Conservation (phyloP, 2,797 vertebrate species). For the Semotilus atromaculatus region DNA sequence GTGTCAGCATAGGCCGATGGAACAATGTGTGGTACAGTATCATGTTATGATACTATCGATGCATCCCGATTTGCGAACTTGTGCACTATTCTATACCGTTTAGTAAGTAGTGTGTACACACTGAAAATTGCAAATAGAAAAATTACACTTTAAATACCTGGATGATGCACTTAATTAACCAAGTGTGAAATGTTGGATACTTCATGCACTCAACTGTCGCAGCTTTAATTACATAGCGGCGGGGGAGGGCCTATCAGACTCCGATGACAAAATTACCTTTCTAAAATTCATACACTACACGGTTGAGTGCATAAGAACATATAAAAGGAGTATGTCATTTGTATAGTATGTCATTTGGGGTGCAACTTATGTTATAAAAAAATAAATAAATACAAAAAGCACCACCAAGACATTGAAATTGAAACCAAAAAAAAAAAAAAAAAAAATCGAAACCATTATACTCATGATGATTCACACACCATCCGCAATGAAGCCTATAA, state of each 20-base stretch:
- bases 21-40: background rate
- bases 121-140: background rate
- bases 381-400: background rate
- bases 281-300: background rate
- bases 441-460: conserved; percentile 13
- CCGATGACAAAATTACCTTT: background rate
- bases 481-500: conserved; percentile 39
- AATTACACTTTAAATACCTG: background rate
- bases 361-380: background rate
- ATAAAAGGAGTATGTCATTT: background rate
- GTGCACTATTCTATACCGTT: background rate
- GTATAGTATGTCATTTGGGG: background rate
- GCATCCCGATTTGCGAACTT: background rate
- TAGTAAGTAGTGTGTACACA: too few species aligned
- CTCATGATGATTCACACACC: conserved; percentile 16
- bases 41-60: background rate
- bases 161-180: background rate
- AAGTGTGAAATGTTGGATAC: background rate
- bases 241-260: background rate
- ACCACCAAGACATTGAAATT: conserved; percentile 1
- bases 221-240: background rate
- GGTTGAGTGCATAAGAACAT: background rate
- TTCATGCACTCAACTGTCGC: background rate
- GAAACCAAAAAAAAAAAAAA: conserved; percentile 1
- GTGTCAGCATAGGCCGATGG: background rate